Evolutionary conservation across 2,113 vertebrate species (phyloP).

Genomic region (Thamnophis sirtalis): DNA sequence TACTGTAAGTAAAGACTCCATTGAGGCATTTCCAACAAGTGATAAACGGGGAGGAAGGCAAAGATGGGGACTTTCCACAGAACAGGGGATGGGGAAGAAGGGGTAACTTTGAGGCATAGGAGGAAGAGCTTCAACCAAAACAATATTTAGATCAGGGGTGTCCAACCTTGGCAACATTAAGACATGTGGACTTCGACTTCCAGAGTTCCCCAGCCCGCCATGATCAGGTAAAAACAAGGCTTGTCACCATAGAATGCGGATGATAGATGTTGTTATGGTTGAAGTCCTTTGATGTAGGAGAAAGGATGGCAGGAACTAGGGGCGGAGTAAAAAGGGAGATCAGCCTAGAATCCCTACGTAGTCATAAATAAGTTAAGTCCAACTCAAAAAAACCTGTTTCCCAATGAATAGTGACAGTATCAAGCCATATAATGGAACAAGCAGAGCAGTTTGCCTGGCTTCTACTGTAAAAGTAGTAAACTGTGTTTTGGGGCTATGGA

Average conservation of each 20-base stretch:
- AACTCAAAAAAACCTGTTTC: not conserved
- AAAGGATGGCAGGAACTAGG: not conserved
- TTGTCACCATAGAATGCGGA: too few relatives aligned
- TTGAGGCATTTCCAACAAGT: not conserved
- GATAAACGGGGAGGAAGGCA: too few relatives aligned
- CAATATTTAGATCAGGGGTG: not conserved
- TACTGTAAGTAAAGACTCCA: slow-evolving; percentile 74
- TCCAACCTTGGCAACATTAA: not conserved
- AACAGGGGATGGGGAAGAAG: not conserved
- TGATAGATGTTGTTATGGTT: not conserved
- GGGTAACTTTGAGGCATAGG: not conserved
- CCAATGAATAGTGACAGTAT: not conserved
- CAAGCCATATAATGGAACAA: not conserved
- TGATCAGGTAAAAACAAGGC: too few relatives aligned
- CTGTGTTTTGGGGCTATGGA: not conserved
- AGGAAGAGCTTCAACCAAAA: not conserved
- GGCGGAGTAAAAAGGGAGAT: not conserved
- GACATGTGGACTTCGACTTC: not conserved
- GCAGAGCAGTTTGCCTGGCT: not conserved
- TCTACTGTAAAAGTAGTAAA: not conserved
- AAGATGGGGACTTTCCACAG: not conserved
- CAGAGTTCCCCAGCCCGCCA: not conserved
- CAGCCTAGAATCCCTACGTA: not conserved
- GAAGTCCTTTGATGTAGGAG: not conserved
- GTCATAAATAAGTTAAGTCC: not conserved